Evolutionary conservation across 1,140 invertebrate genomes (phyloP), one percentile per base, ranked within the genome.

Genomic region (Muscidifurax raptorellus): DNA sequence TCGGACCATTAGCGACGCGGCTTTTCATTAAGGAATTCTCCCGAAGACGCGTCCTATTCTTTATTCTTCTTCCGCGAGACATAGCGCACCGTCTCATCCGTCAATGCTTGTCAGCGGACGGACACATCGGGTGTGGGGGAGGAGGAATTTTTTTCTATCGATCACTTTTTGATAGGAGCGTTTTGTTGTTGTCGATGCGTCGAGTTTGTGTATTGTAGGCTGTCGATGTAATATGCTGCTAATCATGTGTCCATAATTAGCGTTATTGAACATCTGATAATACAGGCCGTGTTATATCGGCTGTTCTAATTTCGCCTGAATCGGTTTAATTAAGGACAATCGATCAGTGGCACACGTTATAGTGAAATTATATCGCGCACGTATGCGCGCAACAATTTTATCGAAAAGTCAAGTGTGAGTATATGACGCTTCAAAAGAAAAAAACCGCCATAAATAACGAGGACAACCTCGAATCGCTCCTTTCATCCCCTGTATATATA

Each of bases 1-100:
- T 80, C 72, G 86, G 85, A 77, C 88, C 86, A 88, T 88, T 90
- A 88, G 80, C 83, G n/a, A 76, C 74, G 74, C 74, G 84, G 86
- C 80, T 87, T 87, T 88, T 85, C 84, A 85, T 84, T 75, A 84
- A 80, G 82, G 44, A 64, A 79, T 80, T 74, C 80, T 67, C 77
- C 36, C 71, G 66, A 71, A 40, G 30, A 66, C 69, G 64, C n/a
- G n/a, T n/a, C n/a, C n/a, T 64, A 82, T 44, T 86, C 85, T 83
- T 84, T n/a, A n/a, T 86, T 80, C 85, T 85, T 83, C 80, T 69
- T 36, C 84, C 85, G 28, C 52, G 36, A 32, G 44, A 22, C n/a
- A n/a, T n/a, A n/a, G n/a, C n/a, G n/a, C n/a, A n/a, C 9, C 52
- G 66, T 77, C 52, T 76, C 59, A 78, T 71, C 52, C 80, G 76